Conservation (phyloP, 2,888 invertebrate genomes). For the Morpho achilles region DNA sequence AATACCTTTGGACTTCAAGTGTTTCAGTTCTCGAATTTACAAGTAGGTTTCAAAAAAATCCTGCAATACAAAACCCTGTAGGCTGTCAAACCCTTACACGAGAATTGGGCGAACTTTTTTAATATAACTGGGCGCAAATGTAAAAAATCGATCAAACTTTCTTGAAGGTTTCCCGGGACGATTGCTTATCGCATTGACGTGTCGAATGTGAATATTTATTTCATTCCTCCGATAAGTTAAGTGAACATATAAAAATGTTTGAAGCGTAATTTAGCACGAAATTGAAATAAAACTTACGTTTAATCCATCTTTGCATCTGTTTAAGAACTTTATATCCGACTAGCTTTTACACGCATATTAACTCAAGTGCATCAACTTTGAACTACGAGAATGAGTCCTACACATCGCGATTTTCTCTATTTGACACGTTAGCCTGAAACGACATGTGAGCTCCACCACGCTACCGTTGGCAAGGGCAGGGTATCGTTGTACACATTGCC, state of each 20-base stretch:
- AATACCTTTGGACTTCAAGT: background rate
- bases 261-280: too few species aligned
- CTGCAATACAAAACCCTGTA: constrained; percentile 15
- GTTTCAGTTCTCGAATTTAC: constrained; percentile 23
- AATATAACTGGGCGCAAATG: constrained; percentile 33
- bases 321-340: too few species aligned
- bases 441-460: too few species aligned
- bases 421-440: too few species aligned
- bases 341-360: too few species aligned
- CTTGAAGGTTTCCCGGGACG: background rate
- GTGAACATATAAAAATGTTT: background rate
- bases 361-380: too few species aligned
- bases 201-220: constrained; percentile 20
- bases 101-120: constrained; percentile 33
- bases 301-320: too few species aligned
- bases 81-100: constrained; percentile 28
- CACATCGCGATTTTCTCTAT: too few species aligned
- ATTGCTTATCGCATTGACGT: constrained; percentile 13
- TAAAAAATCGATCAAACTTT: constrained; percentile 29
- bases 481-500: too few species aligned
- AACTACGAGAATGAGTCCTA: too few species aligned
- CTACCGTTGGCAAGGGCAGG: too few species aligned
- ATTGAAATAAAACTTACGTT: too few species aligned
- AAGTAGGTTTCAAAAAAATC: constrained; percentile 18
- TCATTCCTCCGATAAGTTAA: constrained; percentile 1